Evolutionary conservation across 2,888 invertebrate species (phyloP).

Genomic region (Latrodectus hesperus): DNA sequence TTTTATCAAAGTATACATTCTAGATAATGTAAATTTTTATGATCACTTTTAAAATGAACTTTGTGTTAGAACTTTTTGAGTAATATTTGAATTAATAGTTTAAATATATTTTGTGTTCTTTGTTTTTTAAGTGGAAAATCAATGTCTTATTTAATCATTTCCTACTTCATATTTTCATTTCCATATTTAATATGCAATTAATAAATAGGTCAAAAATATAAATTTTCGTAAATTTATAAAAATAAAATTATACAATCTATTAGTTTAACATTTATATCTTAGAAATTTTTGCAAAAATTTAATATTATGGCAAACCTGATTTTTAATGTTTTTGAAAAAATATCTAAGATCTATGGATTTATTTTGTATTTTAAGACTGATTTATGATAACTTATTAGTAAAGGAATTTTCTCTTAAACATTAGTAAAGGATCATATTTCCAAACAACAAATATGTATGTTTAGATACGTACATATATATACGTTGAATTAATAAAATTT

Average conservation of each 20-base stretch:
- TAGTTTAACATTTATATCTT: background rate
- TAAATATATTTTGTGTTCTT: no score
- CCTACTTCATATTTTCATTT: no score
- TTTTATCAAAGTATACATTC: no score
- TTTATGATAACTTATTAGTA: background rate
- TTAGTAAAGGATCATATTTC: background rate
- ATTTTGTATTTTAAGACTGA: background rate
- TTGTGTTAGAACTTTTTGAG: no score
- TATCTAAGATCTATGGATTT: background rate
- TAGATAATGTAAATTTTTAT: no score
- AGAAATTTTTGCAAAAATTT: background rate
- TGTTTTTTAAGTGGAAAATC: no score
- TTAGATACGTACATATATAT: constrained; percentile 27
- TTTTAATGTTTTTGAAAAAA: background rate
- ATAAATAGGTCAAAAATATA: no score
- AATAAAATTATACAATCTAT: background rate
- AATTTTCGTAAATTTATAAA: no score
- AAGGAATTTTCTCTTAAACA: background rate
- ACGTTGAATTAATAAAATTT: constrained; percentile 1
- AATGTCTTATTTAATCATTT: no score
- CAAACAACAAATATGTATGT: constrained; percentile 4
- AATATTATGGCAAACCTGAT: background rate
- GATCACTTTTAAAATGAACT: no score
- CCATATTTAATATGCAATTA: no score
- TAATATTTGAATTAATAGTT: no score